These are phyloP conservation scores for Dromiciops gliroides DNA, from an alignment of 2,113 vertebrate species.

Conservation along the genomic window DNA sequence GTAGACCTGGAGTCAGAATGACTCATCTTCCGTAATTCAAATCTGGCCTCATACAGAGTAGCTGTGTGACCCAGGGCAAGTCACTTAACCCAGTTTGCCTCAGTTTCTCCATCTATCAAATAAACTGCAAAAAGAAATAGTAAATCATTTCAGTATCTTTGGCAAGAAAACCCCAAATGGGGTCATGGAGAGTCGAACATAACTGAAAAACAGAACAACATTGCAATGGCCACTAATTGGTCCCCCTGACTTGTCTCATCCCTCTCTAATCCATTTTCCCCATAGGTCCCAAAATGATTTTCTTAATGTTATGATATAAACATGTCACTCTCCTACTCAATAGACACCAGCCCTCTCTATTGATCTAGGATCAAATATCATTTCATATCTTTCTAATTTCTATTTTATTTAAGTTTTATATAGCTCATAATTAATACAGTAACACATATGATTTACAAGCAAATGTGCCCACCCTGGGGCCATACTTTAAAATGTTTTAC, in stretches of 20 bases:
- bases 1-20: background rate
- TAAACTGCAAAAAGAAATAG: background rate
- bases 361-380: background rate
- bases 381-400: background rate
- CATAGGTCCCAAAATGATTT: background rate
- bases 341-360: background rate
- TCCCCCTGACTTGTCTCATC: background rate
- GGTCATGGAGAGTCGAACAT: too few relatives aligned
- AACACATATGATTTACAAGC: background rate
- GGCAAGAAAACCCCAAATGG: background rate
- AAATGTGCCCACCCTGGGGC: background rate
- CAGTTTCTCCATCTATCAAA: background rate
- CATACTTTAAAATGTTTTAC: background rate
- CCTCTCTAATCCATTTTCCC: background rate
- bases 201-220: too few relatives aligned
- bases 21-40: too few relatives aligned
- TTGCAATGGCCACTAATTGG: background rate
- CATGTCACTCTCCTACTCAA: background rate
- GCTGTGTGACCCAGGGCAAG: background rate
- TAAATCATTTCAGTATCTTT: background rate
- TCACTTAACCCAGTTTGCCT: background rate
- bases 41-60: background rate
- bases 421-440: background rate
- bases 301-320: background rate
- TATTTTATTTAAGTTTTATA: background rate